phyloP scores from a whole-genome alignment of 2,888 invertebrate genomes.

The Muscina levida region DNA sequence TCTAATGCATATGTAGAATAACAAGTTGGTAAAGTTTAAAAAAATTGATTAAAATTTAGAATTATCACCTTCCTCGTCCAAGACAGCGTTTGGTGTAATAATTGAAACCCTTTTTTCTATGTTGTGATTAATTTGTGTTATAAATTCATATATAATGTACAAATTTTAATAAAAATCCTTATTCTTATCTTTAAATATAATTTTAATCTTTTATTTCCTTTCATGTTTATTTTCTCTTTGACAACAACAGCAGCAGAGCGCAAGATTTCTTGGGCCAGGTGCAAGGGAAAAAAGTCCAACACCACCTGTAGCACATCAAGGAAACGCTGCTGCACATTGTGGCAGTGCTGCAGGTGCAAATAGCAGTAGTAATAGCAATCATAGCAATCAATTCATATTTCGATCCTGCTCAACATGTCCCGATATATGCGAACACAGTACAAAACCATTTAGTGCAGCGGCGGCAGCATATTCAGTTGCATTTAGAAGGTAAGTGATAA shows the following conservation, averaged over 20 bases:
- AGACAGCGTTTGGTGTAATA: too few relatives aligned
- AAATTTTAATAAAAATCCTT: too few relatives aligned
- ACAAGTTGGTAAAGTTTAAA: too few relatives aligned
- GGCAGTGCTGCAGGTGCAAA: slow-evolving; percentile 78
- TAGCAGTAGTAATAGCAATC: slow-evolving; percentile 70
- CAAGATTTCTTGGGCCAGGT: slow-evolving; percentile 80
- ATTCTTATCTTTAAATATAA: too few relatives aligned
- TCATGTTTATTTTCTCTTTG: slow-evolving; percentile 31
- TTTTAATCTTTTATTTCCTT: neutral
- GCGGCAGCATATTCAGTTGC: slow-evolving; percentile 74
- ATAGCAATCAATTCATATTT: slow-evolving; percentile 77
- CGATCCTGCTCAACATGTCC: slow-evolving; percentile 79
- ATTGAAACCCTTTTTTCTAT: too few relatives aligned
- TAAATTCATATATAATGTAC: too few relatives aligned
- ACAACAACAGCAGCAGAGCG: slow-evolving; percentile 80
- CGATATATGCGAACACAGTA: slow-evolving; percentile 79
- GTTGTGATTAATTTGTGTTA: too few relatives aligned
- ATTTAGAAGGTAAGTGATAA: slow-evolving; percentile 77
- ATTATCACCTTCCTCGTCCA: too few relatives aligned
- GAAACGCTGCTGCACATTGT: slow-evolving; percentile 73
- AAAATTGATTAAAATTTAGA: too few relatives aligned
- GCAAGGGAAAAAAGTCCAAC: slow-evolving; percentile 80
- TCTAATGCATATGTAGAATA: too few relatives aligned
- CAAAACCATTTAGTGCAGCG: slow-evolving; percentile 77
- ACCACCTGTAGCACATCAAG: slow-evolving; percentile 78